phyloP scores from a whole-genome alignment of 2,113 vertebrate species.

The Myodes glareolus region DNA sequence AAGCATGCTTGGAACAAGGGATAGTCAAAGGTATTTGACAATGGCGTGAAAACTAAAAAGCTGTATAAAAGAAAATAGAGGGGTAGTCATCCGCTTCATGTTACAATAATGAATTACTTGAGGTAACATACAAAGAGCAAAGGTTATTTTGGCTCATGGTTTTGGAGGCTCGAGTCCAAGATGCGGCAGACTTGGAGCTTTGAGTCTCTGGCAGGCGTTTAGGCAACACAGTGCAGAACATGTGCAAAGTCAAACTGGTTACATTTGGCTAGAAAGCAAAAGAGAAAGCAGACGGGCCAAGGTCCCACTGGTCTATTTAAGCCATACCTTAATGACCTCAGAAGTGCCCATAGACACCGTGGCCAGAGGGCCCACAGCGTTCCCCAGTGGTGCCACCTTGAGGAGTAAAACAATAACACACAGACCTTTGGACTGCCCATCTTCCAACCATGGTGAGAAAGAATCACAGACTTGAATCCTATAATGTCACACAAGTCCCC shows the following conservation, averaged over 20 bases:
- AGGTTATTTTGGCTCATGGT: background rate
- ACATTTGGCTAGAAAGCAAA: background rate
- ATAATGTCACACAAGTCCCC: background rate
- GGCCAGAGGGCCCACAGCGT: background rate
- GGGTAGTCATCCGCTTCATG: fast-evolving
- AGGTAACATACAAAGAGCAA: background rate
- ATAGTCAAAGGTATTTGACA: background rate
- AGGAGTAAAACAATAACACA: background rate
- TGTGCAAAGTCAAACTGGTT: background rate
- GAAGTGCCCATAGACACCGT: too few species aligned
- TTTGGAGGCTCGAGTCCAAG: background rate
- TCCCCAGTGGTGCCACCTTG: background rate
- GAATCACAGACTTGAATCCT: background rate
- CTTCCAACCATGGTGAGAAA: background rate
- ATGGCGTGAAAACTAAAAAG: background rate
- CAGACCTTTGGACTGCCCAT: background rate
- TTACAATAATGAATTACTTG: background rate
- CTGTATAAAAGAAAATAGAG: background rate
- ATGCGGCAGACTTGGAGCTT: background rate
- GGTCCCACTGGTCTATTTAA: background rate
- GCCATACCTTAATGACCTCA: background rate
- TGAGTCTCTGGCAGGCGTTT: background rate
- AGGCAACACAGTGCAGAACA: background rate
- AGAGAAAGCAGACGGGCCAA: background rate
- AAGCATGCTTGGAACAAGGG: background rate